A percentile compares a stretch with the other conserved stretches of the same genome.
phyloP scores from a whole-genome alignment of 2,888 invertebrate genomes.

The Drosophila phalerata region DNA sequence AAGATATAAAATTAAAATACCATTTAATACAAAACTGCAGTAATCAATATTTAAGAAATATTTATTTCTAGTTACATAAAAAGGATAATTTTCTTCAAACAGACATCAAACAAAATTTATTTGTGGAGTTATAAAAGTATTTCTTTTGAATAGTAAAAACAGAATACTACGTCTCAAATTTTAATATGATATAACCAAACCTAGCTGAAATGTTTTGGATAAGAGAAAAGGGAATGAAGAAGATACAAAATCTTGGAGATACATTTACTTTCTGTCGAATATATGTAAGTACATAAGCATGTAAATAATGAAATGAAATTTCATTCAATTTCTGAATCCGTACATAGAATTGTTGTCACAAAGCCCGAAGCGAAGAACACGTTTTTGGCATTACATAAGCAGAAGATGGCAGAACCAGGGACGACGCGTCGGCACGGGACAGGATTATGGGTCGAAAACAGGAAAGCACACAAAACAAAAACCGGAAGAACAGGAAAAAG shows the following conservation, averaged over 20 bases:
- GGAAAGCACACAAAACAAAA: slow-evolving; percentile 79
- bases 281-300: background rate
- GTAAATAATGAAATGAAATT: slow-evolving; percentile 7
- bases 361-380: slow-evolving; percentile 69
- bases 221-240: no score
- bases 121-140: no score
- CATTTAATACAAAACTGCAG: no score
- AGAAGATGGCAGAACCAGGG: slow-evolving; percentile 5
- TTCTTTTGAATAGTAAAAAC: no score
- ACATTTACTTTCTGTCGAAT: background rate
- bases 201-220: no score
- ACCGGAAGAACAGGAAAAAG: slow-evolving; percentile 83
- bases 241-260: background rate
- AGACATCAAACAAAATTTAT: no score
- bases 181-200: no score
- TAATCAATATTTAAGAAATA: no score
- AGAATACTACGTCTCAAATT: no score
- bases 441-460: slow-evolving; percentile 80
- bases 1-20: no score
- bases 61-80: no score
- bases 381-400: slow-evolving; percentile 77
- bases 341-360: slow-evolving; percentile 73
- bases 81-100: no score
- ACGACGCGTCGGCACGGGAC: slow-evolving; percentile 50
- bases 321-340: slow-evolving; percentile 40